phyloP scores from a whole-genome alignment of 1,140 invertebrate species.

The Eupeodes corollae region DNA sequence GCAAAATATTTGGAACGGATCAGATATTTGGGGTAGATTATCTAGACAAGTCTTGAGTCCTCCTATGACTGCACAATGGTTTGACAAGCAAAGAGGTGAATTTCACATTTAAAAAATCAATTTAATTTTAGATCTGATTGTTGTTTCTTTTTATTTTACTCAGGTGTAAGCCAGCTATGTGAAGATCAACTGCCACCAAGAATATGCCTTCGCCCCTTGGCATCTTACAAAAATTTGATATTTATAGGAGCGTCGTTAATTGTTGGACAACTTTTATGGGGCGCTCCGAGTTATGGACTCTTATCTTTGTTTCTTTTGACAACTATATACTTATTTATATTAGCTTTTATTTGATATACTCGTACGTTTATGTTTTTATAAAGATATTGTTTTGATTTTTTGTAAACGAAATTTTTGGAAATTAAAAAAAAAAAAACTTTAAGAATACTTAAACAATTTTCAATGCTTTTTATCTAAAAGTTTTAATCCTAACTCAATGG shows the following conservation, averaged over 20 bases:
- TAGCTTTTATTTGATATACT: slow-evolving; percentile 21
- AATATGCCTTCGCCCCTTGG: slow-evolving; percentile 53
- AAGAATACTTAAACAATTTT: background rate
- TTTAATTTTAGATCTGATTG: background rate
- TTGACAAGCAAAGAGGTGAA: slow-evolving; percentile 38
- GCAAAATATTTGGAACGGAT: slow-evolving; percentile 42
- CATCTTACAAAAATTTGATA: slow-evolving; percentile 45
- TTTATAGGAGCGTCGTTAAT: slow-evolving; percentile 12
- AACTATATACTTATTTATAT: slow-evolving; percentile 14
- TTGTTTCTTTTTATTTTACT: slow-evolving; percentile 2
- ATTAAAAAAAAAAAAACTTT: no score
- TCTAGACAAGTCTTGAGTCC: slow-evolving; percentile 47
- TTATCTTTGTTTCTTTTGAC: slow-evolving; percentile 13
- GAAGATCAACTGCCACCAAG: slow-evolving; percentile 48
- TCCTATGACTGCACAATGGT: slow-evolving; percentile 47
- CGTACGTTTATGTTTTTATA: no score
- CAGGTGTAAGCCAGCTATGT: slow-evolving; percentile 40
- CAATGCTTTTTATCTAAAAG: background rate
- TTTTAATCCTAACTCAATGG: slow-evolving; percentile 32
- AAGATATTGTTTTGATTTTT: no score
- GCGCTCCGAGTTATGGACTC: slow-evolving; percentile 13
- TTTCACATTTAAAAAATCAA: background rate
- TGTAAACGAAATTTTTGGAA: no score
- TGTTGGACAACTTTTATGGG: slow-evolving; percentile 18
- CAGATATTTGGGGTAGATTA: slow-evolving; percentile 49